A percentile compares a stretch with the other conserved stretches of the same genome.
These are phyloP conservation scores for Gymnosoma rotundatum DNA, from an alignment of 2,888 invertebrate genomes.

Conservation along the genomic window DNA sequence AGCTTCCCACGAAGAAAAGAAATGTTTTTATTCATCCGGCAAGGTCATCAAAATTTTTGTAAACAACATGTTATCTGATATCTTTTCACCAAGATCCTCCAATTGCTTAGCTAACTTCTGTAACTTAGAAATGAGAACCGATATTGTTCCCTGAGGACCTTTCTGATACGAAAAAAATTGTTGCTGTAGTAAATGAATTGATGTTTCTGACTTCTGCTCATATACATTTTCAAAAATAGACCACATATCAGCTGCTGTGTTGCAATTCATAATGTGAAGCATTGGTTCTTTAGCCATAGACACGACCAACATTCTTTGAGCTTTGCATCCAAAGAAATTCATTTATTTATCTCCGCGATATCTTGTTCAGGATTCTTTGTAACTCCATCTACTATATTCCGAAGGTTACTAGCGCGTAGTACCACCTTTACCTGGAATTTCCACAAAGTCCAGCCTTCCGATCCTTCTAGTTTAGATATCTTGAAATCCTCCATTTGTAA, in stretches of 20 bases:
- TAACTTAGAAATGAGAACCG: slow-evolving; percentile 34
- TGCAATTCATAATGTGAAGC: slow-evolving; percentile 64
- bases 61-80: slow-evolving; percentile 62
- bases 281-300: slow-evolving; percentile 56
- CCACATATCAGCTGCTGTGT: slow-evolving; percentile 35
- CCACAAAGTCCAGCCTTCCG: no score
- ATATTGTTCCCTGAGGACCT: neutral
- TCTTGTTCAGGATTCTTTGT: no score
- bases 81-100: slow-evolving; percentile 67
- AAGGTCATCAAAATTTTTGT: slow-evolving; percentile 73
- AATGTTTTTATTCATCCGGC: slow-evolving; percentile 72
- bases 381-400: no score
- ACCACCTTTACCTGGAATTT: no score
- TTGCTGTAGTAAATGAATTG: slow-evolving; percentile 76
- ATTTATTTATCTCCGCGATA: no score
- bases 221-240: slow-evolving; percentile 70
- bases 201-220: slow-evolving; percentile 75
- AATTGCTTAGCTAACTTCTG: slow-evolving; percentile 63
- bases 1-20: slow-evolving; percentile 72
- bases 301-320: slow-evolving; percentile 18
- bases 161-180: slow-evolving; percentile 69
- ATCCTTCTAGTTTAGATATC: no score
- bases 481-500: no score
- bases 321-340: neutral
- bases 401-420: no score